Evolutionary conservation across 2,113 vertebrate genomes (phyloP).

Genomic region (Caloenas nicobarica): DNA sequence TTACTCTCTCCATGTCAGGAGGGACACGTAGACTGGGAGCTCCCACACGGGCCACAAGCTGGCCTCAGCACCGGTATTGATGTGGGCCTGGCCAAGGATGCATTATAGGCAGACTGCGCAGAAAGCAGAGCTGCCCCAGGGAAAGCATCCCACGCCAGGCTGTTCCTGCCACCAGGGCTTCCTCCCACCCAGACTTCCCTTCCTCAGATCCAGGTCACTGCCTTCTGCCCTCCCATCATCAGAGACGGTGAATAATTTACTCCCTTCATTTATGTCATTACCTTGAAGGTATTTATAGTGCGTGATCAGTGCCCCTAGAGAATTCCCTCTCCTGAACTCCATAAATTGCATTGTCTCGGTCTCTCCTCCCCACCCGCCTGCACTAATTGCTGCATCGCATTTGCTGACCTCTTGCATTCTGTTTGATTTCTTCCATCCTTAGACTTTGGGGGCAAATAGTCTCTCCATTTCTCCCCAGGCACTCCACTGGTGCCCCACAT

Average conservation of each 20-base stretch:
- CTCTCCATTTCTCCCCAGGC: background rate
- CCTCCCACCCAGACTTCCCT: conserved; percentile 50
- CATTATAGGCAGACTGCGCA: background rate
- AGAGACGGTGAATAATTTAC: conserved; percentile 73
- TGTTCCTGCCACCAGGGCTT: background rate
- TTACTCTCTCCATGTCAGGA: background rate
- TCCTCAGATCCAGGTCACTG: conserved; percentile 73
- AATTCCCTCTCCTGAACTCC: conserved; percentile 9
- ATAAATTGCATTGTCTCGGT: background rate
- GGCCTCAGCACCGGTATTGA: background rate
- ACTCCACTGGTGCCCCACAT: background rate
- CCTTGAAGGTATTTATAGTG: conserved; percentile 76
- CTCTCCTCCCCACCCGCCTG: background rate
- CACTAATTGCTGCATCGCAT: background rate
- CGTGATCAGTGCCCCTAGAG: background rate
- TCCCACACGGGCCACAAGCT: background rate
- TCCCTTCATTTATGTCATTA: conserved; percentile 74
- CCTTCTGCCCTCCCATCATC: conserved; percentile 65
- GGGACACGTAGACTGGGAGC: background rate
- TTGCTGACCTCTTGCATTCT: conserved; percentile 22
- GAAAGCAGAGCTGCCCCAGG: background rate
- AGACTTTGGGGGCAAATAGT: background rate
- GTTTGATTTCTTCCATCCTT: background rate
- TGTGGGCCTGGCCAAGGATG: accelerated
- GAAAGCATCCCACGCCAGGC: background rate